Percentiles rank a stretch among this genome's conserved stretches.
Conservation (phyloP, 2,113 vertebrate species). For the Motacilla alba region DNA sequence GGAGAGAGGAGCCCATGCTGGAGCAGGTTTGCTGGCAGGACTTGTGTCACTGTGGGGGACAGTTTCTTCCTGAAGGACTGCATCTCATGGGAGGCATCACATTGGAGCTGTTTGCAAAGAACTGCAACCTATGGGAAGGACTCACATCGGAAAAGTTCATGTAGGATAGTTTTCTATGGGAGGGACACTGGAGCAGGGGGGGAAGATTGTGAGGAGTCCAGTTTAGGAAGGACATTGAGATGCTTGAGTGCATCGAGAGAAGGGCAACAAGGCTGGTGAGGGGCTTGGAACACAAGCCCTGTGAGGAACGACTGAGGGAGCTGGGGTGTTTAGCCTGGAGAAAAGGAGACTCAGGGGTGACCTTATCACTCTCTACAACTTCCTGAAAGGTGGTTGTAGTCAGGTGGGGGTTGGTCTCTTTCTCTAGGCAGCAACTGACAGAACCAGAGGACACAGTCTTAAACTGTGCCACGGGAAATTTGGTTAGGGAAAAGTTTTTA, state of each 20-base stretch:
- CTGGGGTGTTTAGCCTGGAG: not conserved
- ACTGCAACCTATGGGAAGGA: not conserved
- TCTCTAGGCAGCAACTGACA: not conserved
- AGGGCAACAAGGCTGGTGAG: not conserved
- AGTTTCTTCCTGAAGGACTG: not conserved
- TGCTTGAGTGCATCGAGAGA: fast-evolving
- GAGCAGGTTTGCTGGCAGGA: not conserved
- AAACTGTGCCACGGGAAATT: not conserved
- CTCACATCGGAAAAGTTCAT: fast-evolving
- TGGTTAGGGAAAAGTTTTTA: not conserved
- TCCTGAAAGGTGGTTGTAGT: not conserved
- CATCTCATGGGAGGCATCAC: not conserved
- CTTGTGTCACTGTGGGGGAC: not conserved
- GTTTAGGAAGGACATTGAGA: not conserved
- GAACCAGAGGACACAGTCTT: not conserved
- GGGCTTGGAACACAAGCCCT: not conserved
- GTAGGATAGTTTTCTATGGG: fast-evolving
- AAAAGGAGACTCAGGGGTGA: not conserved
- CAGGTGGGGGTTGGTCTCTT: not conserved
- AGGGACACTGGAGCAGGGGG: not conserved
- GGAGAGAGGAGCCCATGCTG: not conserved
- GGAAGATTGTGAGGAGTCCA: not conserved
- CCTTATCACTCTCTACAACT: not conserved
- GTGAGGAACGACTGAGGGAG: not conserved
- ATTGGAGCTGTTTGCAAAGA: not conserved